Conservation (phyloP, 2,113 vertebrate genomes). For the Alces alces region DNA sequence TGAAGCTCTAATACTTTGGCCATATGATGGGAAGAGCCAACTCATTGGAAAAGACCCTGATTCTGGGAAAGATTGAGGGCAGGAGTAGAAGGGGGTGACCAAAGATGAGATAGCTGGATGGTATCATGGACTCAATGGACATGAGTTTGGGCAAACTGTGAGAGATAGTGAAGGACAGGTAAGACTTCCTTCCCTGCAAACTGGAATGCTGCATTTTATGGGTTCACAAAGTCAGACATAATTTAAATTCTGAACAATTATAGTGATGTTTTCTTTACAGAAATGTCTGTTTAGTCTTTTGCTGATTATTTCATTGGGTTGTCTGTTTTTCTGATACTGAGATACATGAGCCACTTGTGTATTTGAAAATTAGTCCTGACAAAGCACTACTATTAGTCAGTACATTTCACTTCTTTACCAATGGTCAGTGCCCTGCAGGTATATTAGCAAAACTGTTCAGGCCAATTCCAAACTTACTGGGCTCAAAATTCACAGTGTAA, state of each 20-base stretch:
- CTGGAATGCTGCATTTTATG: not conserved
- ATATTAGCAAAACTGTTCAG: not conserved
- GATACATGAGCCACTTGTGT: not conserved
- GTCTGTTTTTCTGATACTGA: not conserved
- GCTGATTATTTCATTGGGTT: not conserved
- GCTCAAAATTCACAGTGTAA: not conserved
- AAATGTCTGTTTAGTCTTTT: not conserved
- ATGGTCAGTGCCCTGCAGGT: not conserved
- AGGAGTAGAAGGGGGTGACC: not conserved
- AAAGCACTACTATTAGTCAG: not conserved
- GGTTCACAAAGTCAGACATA: not conserved
- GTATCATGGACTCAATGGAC: not conserved
- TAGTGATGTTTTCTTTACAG: not conserved
- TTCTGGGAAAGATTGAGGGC: no score
- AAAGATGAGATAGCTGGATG: not conserved
- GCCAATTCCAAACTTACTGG: not conserved
- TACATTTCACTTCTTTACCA: not conserved
- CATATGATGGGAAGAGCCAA: no score
- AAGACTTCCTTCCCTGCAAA: not conserved
- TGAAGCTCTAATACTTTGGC: no score
- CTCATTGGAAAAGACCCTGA: no score
- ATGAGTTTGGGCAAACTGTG: not conserved
- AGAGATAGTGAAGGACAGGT: not conserved
- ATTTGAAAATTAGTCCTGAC: not conserved
- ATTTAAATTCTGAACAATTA: not conserved